Conservation (phyloP, 2,797 vertebrate species). For the Botia almorhae region DNA sequence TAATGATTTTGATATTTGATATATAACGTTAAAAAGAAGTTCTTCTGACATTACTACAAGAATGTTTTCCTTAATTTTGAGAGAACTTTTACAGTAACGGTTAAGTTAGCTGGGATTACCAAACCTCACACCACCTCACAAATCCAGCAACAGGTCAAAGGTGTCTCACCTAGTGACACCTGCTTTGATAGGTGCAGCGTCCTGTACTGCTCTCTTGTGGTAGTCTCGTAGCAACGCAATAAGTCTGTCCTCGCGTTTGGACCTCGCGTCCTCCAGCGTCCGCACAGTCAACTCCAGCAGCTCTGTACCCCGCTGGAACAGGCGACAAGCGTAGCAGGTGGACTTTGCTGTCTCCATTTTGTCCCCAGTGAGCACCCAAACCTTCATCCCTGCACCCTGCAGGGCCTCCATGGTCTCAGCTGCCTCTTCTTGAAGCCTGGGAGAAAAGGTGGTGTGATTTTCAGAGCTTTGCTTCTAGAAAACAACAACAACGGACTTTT, state of each 20-base stretch:
- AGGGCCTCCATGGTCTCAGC: slow-evolving; percentile 94
- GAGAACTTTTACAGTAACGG: too few relatives aligned
- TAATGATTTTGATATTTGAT: too few relatives aligned
- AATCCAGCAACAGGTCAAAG: neutral
- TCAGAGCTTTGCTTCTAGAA: neutral
- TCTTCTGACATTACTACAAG: too few relatives aligned
- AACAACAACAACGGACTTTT: neutral
- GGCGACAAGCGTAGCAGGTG: slow-evolving; percentile 93
- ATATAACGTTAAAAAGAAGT: too few relatives aligned
- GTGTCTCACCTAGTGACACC: slow-evolving; percentile 82
- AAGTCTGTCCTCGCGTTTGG: slow-evolving; percentile 83
- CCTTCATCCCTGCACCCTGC: slow-evolving; percentile 92
- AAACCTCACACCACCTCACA: neutral
- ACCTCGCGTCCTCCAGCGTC: slow-evolving; percentile 78
- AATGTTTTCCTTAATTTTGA: too few relatives aligned
- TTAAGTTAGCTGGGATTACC: too few relatives aligned
- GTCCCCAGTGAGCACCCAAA: slow-evolving; percentile 97
- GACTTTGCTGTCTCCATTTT: slow-evolving; percentile 99
- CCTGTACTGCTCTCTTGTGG: slow-evolving; percentile 88
- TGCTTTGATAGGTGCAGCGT: slow-evolving; percentile 78
- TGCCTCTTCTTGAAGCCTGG: slow-evolving; percentile 92
- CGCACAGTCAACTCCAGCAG: slow-evolving; percentile 90
- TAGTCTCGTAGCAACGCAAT: slow-evolving; percentile 91
- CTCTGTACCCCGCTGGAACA: slow-evolving; percentile 92
- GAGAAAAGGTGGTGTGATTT: neutral